phyloP scores from a whole-genome alignment of 2,797 vertebrate species.

The Florisuga fusca region DNA sequence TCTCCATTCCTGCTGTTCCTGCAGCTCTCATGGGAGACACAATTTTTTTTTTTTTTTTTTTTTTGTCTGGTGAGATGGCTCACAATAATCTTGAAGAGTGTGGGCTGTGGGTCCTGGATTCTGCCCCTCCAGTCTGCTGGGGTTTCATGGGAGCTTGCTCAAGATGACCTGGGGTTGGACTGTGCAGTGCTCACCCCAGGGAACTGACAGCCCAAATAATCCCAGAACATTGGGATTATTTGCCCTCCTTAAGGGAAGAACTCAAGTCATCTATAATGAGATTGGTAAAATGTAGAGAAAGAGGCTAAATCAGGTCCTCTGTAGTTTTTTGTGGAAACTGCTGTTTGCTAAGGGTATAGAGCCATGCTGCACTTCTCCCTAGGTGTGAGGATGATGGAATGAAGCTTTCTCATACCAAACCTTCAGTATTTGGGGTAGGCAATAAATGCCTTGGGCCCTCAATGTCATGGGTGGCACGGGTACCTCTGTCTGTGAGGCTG shows the following conservation, averaged over 20 bases:
- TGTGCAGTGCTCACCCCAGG: not conserved
- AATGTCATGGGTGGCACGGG: not conserved
- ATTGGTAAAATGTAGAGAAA: not conserved
- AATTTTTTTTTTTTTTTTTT: not conserved
- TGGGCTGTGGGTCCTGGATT: not conserved
- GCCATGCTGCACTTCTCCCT: not conserved
- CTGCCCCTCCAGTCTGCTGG: not conserved
- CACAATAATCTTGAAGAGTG: not conserved
- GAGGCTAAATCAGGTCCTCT: rapidly evolving
- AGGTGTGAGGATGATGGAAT: not conserved
- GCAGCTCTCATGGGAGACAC: rapidly evolving
- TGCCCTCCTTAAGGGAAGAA: not conserved
- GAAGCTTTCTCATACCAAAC: not conserved
- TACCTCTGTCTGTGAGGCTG: not conserved
- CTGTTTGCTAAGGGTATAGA: not conserved
- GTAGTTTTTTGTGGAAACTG: not conserved
- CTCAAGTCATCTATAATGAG: not conserved
- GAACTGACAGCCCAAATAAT: not conserved
- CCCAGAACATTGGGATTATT: not conserved
- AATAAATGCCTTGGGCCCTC: not conserved
- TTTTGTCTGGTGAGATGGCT: not conserved
- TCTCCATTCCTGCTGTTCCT: not conserved
- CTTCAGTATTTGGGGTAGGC: not conserved
- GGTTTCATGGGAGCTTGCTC: not conserved
- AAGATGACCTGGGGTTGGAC: not conserved